Evolutionary conservation across 2,797 vertebrate species (phyloP).

Genomic region (Xyrichtys novacula): DNA sequence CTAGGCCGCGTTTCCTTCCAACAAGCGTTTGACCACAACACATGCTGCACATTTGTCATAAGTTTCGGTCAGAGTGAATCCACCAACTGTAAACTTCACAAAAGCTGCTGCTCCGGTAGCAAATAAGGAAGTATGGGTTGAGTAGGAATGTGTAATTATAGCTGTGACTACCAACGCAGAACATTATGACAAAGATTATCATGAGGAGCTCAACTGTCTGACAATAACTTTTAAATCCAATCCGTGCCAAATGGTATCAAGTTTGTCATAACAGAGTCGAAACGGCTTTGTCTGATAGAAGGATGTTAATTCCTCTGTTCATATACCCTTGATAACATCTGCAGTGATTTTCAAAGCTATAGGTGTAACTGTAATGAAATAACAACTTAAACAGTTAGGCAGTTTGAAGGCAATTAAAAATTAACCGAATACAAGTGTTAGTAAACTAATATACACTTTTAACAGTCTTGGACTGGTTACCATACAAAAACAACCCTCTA

Average conservation of each 20-base stretch:
- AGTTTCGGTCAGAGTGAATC: slow-evolving; percentile 17
- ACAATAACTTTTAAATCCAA: too few relatives aligned
- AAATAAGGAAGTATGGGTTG: slow-evolving; percentile 29
- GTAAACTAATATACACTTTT: not conserved
- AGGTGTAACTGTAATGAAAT: not conserved
- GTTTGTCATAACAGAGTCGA: too few relatives aligned
- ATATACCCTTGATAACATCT: too few relatives aligned
- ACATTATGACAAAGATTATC: not conserved
- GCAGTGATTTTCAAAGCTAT: not conserved
- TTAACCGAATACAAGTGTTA: not conserved
- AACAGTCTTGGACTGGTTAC: not conserved
- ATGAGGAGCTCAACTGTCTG: not conserved
- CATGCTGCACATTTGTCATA: not conserved
- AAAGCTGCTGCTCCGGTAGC: not conserved
- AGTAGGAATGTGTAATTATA: not conserved
- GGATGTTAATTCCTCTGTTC: too few relatives aligned
- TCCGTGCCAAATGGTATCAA: too few relatives aligned
- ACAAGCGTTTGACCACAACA: slow-evolving; percentile 12
- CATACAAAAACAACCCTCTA: not conserved
- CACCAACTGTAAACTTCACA: not conserved
- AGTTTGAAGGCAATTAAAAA: not conserved
- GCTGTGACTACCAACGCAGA: not conserved
- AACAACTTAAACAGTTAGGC: not conserved
- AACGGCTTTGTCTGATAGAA: too few relatives aligned
- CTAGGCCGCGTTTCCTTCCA: slow-evolving; percentile 39